Evolutionary conservation across 2,888 invertebrate species (phyloP), one percentile per base, ranked within the genome.

Genomic region (Coenonympha arcania): DNA sequence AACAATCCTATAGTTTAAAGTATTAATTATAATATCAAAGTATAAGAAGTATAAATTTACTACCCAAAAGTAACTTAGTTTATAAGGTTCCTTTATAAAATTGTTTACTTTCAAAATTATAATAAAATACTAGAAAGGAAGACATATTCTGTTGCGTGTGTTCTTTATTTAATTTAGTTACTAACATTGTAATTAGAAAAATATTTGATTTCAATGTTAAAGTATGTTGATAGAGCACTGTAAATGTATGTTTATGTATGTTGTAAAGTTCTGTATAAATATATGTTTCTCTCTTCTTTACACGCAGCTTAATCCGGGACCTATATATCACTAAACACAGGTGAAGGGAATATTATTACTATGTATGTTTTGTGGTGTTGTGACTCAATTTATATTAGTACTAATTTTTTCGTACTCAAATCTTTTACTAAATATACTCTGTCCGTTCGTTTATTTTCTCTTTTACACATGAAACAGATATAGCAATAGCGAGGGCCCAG

Each of bases 221-320:
- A 31, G 42, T 44, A 34, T 44, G 43, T 18, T 13, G 4, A 39
- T 39, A 44, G 9, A 44, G 44, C 44, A 44, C 44, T 49, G 45
- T 46, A 42, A 42, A 36, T 48, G 49, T 43, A 43, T 49, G 49
- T 49, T 30, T 28, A 30, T 31, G 37, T 44, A 49, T 53, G 37
- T 46, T 55, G 42, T 50, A 54, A 67, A 59, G 60, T 70, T 44
- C 11, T 79, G 62, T 81, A 72, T 79, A 80, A 79, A 81, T 71
- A 81, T 71, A 71, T 71, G 68, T 71, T 76, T 82, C 75, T 85
- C 76, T 86, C 81, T 84, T 85, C 81, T 87, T 87, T 87, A 84
- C 87, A 87, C 67, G 87, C 87, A 87, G 87, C 87, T 83, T 87
- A 87, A 86, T 79, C 82, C 85, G 85, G 87, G 87, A 85, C 78